Conservation (phyloP, 2,797 vertebrate genomes). For the Sebastes aleutianus region DNA sequence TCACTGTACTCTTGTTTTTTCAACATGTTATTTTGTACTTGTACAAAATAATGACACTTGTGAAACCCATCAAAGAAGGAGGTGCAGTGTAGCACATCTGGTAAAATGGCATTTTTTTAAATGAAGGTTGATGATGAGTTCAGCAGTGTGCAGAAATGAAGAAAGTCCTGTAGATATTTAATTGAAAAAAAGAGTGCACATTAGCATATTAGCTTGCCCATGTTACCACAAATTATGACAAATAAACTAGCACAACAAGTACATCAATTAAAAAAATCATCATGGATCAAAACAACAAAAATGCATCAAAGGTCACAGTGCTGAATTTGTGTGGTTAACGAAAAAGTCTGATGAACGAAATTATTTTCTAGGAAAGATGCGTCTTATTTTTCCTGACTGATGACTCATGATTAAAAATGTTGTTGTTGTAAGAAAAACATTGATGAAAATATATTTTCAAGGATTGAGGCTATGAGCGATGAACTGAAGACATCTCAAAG, state of each 20-base stretch:
- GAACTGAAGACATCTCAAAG: neutral
- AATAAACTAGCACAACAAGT: neutral
- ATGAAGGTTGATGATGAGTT: neutral
- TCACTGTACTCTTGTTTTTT: no score
- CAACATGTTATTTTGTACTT: neutral
- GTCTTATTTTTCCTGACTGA: neutral
- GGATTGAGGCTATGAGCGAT: constrained; percentile 9
- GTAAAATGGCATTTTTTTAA: neutral
- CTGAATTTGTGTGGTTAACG: neutral
- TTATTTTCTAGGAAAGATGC: neutral
- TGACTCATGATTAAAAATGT: neutral
- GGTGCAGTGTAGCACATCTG: neutral
- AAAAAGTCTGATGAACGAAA: neutral
- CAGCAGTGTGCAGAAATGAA: neutral
- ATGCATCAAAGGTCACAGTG: neutral
- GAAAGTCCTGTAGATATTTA: neutral
- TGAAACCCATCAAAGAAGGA: neutral
- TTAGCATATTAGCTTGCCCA: neutral
- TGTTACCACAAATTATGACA: neutral
- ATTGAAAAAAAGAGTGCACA: neutral
- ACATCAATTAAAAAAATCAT: neutral
- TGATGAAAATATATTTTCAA: neutral
- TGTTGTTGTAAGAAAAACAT: neutral
- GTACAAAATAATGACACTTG: neutral
- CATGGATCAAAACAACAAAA: neutral